Conservation (phyloP, 2,797 vertebrate genomes). For the Rhynchotus rufescens region DNA sequence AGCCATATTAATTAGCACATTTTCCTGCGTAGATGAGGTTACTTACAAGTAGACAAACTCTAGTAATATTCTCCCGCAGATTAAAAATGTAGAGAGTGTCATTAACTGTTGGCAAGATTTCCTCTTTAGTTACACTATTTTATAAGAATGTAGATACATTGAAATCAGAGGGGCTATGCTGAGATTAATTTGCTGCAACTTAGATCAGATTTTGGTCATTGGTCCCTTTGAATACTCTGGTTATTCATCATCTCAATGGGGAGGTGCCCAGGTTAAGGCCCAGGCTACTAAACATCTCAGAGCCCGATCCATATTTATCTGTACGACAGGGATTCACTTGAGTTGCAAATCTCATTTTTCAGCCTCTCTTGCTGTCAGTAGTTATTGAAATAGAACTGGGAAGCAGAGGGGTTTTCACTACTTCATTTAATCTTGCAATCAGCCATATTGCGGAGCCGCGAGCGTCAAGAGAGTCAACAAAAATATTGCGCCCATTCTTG, state of each 20-base stretch:
- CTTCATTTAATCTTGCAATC: background rate
- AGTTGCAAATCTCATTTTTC: background rate
- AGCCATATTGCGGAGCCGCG: background rate
- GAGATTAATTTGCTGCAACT: background rate
- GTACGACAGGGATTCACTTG: background rate
- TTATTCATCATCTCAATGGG: background rate
- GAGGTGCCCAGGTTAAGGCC: background rate
- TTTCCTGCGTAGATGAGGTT: constrained; percentile 45
- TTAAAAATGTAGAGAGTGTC: constrained; percentile 34
- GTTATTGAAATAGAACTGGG: background rate
- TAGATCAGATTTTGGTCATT: background rate
- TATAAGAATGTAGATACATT: background rate
- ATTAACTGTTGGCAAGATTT: constrained; percentile 41
- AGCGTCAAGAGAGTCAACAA: background rate
- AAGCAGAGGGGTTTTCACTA: background rate
- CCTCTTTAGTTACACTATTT: background rate
- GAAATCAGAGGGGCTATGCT: constrained; percentile 7
- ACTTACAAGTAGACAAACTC: constrained; percentile 21
- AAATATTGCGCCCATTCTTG: background rate
- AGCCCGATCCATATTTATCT: background rate
- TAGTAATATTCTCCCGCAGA: constrained; percentile 27
- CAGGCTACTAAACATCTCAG: background rate
- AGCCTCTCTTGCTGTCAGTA: background rate
- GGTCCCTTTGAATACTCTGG: background rate
- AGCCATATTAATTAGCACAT: constrained; percentile 52